Evolutionary conservation across 1,140 invertebrate species (phyloP).

Genomic region (Epicauta chinensis): DNA sequence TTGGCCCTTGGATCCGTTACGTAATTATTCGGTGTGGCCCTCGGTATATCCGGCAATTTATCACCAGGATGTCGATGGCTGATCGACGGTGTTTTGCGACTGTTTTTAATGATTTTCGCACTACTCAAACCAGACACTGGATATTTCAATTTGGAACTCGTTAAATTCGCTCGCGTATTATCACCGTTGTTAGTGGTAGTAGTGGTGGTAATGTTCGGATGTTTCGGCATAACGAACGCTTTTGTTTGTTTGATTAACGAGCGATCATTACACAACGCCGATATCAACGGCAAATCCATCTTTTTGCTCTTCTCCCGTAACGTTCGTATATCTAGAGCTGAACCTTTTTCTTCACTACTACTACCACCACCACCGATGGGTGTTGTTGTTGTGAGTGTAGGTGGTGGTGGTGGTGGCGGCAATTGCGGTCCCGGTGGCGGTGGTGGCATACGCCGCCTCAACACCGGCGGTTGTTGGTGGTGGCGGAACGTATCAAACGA

Average conservation of each 20-base stretch:
- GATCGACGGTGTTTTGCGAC: conserved; percentile 48
- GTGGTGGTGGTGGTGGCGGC: conserved; percentile 16
- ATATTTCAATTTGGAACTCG: conserved; percentile 47
- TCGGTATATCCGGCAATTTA: conserved; percentile 45
- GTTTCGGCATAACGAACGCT: conserved; percentile 68
- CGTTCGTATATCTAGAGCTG: conserved; percentile 68
- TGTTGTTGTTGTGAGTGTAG: conserved; percentile 12
- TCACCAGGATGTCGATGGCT: conserved; percentile 56
- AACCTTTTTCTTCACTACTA: conserved; percentile 8
- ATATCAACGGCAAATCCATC: conserved; percentile 79
- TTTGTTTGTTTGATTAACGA: conserved; percentile 79
- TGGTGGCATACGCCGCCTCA: conserved; percentile 62
- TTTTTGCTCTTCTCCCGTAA: conserved; percentile 81
- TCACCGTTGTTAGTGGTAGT: conserved; percentile 19
- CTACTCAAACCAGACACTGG: conserved; percentile 56
- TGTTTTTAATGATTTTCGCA: conserved; percentile 51
- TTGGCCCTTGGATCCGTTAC: conserved; percentile 39
- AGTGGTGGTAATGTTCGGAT: conserved; percentile 41
- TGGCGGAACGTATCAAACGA: conserved; percentile 35
- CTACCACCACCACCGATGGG: conserved; percentile 11
- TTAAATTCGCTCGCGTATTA: conserved; percentile 22
- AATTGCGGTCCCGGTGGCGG: conserved; percentile 51
- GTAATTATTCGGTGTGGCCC: conserved; percentile 42
- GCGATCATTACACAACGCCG: conserved; percentile 82
- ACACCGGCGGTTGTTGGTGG: conserved; percentile 49